Base-by-base conservation (phyloP, 2,113 vertebrate genomes). In the Labeo rohita region DNA sequence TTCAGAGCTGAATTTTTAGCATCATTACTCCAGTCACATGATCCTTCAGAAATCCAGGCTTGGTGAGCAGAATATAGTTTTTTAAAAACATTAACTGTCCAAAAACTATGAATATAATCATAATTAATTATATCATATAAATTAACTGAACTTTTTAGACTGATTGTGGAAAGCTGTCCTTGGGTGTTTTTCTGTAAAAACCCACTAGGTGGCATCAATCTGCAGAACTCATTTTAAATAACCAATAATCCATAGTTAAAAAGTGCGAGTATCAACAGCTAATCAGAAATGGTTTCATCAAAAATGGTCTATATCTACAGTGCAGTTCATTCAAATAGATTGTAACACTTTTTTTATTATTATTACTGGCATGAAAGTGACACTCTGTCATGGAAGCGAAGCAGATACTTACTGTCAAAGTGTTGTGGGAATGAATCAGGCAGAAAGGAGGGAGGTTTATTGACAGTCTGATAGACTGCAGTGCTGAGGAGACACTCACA, bases 381-480 rank as follows among this genome's bases (percentile, higher is more conserved):
- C 12, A 63, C 54, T 61, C 65, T 68, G 5, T 36, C 7, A 43
- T 70, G 36, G 54, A 80, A 45, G 9, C 6, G 18, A 63, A 80
- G 11, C 21, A n/a, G 36, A 39, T 6, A 1, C 15, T 59, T 12
- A 16, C 76, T 77, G 75, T 54, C 15, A 54, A 23, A 77, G 16
- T 68, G 34, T 66, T 77, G 45, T 77, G 47, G 74, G 23, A 85
- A 70, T 52, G 23, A 83, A 28, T 85, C 80, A 70, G 43, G 63
- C 6, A 50, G 61, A 66, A 85, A 50, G 79, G 61, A 84, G 68
- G 43, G 56, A 23, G 39, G 47, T 13, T 7, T 54, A 76, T 16
- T 39, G 75, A 47, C 83, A 81, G 83, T 59, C 65, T 80, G 74
- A 79, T 84, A 52, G 84, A 74, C 73, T 66, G 56, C 84, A 84